Evolutionary conservation across 1,140 invertebrate species (phyloP).

Genomic region (Aphelenchoides fujianensis): DNA sequence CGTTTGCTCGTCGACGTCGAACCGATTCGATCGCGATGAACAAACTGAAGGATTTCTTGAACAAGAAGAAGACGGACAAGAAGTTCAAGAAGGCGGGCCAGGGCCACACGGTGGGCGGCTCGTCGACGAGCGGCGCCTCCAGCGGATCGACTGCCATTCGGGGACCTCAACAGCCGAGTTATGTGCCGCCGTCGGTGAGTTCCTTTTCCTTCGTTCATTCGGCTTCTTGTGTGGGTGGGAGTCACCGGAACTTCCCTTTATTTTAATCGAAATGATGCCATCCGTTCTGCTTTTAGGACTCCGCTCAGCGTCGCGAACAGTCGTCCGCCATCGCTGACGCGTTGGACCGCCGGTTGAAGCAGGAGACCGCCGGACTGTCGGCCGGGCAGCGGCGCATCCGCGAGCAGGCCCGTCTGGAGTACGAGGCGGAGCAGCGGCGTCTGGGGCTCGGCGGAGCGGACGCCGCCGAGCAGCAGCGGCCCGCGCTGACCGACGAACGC

Average conservation of each 20-base stretch:
- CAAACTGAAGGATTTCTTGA: slow-evolving; percentile 17
- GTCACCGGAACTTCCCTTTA: not conserved
- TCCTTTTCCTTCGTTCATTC: slow-evolving; percentile 8
- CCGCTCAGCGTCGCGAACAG: not conserved
- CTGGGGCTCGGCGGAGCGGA: not conserved
- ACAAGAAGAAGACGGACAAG: slow-evolving; percentile 21
- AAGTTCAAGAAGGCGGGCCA: slow-evolving; percentile 17
- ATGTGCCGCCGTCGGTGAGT: not conserved
- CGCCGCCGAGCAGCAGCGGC: not conserved
- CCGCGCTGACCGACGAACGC: slow-evolving; percentile 2
- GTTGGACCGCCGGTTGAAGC: not conserved
- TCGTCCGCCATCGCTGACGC: not conserved
- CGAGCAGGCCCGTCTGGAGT: not conserved
- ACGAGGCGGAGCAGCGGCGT: not conserved
- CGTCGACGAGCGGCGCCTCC: not conserved
- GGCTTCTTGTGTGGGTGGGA: not conserved
- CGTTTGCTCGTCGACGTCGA: too few species aligned
- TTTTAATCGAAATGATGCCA: too few species aligned
- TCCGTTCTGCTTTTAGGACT: too few species aligned
- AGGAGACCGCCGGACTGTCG: not conserved
- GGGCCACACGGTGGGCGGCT: not conserved
- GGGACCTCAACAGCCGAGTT: slow-evolving; percentile 9
- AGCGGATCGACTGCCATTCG: too few species aligned
- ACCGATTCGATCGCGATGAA: too few species aligned
- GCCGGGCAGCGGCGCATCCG: slow-evolving; percentile 2